A percentile compares a stretch with the other conserved stretches of the same genome.
Evolutionary conservation across 2,797 vertebrate genomes (phyloP).

Genomic region (Urocyon cinereoargenteus): DNA sequence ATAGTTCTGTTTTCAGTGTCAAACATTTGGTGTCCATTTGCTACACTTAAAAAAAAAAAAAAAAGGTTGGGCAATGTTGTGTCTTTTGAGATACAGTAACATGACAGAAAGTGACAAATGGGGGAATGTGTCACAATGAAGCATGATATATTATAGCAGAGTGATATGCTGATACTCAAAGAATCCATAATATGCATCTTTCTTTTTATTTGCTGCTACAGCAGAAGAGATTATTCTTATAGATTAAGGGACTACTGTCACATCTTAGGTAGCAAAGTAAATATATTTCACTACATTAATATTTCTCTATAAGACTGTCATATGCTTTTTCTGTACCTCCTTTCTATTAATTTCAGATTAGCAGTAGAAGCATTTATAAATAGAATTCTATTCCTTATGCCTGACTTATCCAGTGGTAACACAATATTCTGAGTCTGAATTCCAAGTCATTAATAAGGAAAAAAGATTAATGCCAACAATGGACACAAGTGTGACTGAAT

Average conservation of each 20-base stretch:
- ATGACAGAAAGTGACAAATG: constrained; percentile 84
- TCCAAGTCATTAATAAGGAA: constrained; percentile 68
- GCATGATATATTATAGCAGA: constrained; percentile 81
- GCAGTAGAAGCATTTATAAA: constrained; percentile 74
- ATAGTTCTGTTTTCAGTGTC: constrained; percentile 80
- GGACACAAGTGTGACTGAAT: background rate
- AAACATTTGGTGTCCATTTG: constrained; percentile 79
- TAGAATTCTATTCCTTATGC: constrained; percentile 68
- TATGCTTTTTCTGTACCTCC: constrained; percentile 46
- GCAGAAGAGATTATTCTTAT: constrained; percentile 78
- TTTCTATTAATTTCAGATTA: constrained; percentile 78
- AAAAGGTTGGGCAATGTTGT: constrained; percentile 68
- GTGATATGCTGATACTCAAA: constrained; percentile 83
- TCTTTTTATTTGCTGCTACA: constrained; percentile 79
- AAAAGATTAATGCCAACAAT: constrained; percentile 38
- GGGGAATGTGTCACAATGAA: constrained; percentile 80
- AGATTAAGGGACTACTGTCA: constrained; percentile 83
- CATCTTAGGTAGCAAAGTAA: constrained; percentile 71
- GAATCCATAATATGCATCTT: constrained; percentile 83
- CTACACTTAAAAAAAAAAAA: constrained; percentile 71
- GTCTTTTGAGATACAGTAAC: constrained; percentile 83
- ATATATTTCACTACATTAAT: constrained; percentile 72
- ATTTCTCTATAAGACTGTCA: constrained; percentile 64
- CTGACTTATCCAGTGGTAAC: constrained; percentile 69
- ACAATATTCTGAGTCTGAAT: constrained; percentile 72